Conservation (phyloP, 2,797 vertebrate genomes). For the Neosalanx taihuensis region DNA sequence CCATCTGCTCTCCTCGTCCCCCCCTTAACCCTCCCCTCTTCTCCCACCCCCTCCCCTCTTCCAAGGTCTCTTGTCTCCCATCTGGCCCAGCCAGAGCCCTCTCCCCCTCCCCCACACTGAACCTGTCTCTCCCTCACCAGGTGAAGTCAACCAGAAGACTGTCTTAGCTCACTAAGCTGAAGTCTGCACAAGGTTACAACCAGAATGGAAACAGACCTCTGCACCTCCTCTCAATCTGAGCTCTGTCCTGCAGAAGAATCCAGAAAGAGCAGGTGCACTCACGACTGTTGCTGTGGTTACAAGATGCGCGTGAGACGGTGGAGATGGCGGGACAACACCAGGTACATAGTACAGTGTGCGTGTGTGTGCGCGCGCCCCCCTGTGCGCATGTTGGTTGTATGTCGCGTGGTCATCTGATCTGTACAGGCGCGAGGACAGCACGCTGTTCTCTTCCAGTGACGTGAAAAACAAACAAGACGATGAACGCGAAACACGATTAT, state of each 20-base stretch:
- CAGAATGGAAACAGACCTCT: no score
- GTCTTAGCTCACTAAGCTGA: no score
- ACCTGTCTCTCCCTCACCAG: background rate
- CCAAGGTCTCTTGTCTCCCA: no score
- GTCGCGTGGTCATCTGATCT: background rate
- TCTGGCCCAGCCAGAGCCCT: conserved; percentile 2
- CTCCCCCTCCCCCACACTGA: background rate
- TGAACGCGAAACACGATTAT: background rate
- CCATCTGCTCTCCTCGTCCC: background rate
- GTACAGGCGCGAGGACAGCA: background rate
- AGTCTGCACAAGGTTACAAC: no score
- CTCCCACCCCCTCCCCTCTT: background rate
- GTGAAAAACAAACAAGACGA: background rate
- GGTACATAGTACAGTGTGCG: no score
- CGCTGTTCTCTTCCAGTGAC: background rate
- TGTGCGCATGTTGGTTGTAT: background rate
- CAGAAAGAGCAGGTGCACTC: no score
- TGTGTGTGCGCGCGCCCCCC: background rate
- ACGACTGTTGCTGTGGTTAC: no score
- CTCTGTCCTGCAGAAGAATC: no score
- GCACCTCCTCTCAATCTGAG: no score
- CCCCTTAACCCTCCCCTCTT: background rate
- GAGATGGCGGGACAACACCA: no score
- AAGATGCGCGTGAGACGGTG: no score
- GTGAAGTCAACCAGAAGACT: no score